Base-by-base conservation (phyloP, 2,797 vertebrate genomes). In the Ptychobarbus kaznakovi region DNA sequence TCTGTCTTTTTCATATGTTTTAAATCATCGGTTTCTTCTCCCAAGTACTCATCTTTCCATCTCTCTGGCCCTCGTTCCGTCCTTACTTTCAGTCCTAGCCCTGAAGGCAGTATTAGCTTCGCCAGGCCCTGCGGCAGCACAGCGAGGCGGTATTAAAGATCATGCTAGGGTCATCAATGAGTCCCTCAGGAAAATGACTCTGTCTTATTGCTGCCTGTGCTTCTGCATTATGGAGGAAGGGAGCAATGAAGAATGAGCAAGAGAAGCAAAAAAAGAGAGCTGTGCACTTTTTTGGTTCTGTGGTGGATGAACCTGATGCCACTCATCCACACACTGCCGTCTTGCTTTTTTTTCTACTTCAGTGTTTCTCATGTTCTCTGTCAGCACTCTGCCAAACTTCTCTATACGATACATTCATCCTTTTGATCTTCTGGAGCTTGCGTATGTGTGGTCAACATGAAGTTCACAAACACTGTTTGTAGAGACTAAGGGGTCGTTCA, bases 141-240 rank as follows among this genome's bases (percentile, higher is more conserved):
- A 49, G 56, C 4, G 25, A 81, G 82, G 58, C 73, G 46, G 66
- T 78, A 73, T 81, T 85, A 84, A 85, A 70, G 86, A 84, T 87
- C 86, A 86, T 35, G 32, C 44, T 13, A 84, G 81, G 89, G 87
- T 88, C 83, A 83, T 86, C 85, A 82, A 85, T 70, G 73, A 81
- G 69, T 85, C 81, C 82, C 85, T 74, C 74, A 22, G 78, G 85
- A 83, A 88, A 81, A 89, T 89, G 87, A 91, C 80, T 79, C 79
- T 65, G 70, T 81, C 82, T 84, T 89, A 86, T 83, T 88, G 84
- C 77, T 40, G 82, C 73, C 72, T 49, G 49, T 84, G 53, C 84
- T 20, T 74, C 76, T 73, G 77, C 38, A 86, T 87, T 87, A 89
- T 82, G 78, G 70, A 86, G 81, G 80, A 78, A 81, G 65, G 58